Percentiles rank a stretch among this genome's conserved stretches.
Evolutionary conservation across 2,113 vertebrate genomes (phyloP).

Genomic region (Harpagus bidentatus): DNA sequence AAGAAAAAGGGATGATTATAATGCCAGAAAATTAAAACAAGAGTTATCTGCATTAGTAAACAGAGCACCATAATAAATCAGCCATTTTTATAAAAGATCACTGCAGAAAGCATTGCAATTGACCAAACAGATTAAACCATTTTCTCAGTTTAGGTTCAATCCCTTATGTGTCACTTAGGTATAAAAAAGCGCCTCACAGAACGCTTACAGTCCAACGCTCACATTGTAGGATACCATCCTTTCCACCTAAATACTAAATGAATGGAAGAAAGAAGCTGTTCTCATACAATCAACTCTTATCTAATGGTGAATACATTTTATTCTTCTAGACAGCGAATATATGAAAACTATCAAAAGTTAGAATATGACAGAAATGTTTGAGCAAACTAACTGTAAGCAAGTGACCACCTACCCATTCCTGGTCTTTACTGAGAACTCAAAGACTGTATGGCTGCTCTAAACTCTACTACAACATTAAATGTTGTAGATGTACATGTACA

Average conservation of each 20-base stretch:
- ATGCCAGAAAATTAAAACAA: background rate
- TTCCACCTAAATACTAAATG: background rate
- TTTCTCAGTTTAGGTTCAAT: background rate
- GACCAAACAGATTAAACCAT: background rate
- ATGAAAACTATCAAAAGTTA: background rate
- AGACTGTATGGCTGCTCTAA: background rate
- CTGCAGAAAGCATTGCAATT: background rate
- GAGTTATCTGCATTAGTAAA: background rate
- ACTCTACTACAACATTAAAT: background rate
- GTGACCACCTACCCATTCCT: background rate
- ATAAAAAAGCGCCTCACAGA: background rate
- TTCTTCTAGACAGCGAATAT: background rate
- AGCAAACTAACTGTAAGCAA: background rate
- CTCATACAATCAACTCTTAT: background rate
- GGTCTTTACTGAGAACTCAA: background rate
- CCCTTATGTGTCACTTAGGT: background rate
- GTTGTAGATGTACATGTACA: too few species aligned
- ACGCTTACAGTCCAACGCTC: background rate
- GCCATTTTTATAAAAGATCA: background rate
- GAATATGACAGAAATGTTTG: background rate
- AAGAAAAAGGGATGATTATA: background rate
- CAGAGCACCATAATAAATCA: background rate
- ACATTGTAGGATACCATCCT: background rate
- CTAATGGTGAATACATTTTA: background rate
- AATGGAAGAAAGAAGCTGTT: background rate